Conservation (phyloP, 2,113 vertebrate genomes). For the Python bivittatus region DNA sequence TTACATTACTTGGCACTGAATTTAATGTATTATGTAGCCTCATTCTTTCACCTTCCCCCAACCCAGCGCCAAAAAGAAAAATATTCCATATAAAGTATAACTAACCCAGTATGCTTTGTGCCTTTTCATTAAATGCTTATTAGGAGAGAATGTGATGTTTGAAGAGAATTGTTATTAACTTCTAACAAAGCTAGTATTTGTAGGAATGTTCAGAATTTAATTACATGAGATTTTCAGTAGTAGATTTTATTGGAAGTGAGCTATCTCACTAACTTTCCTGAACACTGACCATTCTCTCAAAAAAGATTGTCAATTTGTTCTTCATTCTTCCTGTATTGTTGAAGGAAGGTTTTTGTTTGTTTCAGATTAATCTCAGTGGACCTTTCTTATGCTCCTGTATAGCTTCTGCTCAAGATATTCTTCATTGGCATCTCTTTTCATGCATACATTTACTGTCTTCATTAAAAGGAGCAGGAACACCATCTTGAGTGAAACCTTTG, state of each 20-base stretch:
- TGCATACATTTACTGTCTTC: not conserved
- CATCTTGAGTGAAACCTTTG: not conserved
- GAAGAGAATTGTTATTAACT: constrained; percentile 38
- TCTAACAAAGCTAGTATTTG: constrained; percentile 25
- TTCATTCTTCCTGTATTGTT: not conserved
- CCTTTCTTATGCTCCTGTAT: not conserved
- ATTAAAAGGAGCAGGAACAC: not conserved
- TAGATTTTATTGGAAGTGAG: not conserved
- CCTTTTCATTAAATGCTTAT: constrained; percentile 43
- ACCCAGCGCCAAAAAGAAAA: constrained; percentile 60
- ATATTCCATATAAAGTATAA: constrained; percentile 47
- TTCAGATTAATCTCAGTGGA: not conserved
- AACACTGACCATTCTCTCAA: not conserved
- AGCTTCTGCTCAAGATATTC: not conserved
- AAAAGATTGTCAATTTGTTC: not conserved
- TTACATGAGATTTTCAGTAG: constrained; percentile 22
- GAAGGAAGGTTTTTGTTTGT: not conserved
- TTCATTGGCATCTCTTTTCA: not conserved
- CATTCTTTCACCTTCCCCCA: constrained; percentile 41
- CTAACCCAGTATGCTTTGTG: constrained; percentile 38
- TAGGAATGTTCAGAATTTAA: not conserved
- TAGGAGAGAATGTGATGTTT: constrained; percentile 39
- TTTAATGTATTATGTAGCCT: constrained; percentile 59
- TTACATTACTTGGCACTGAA: constrained; percentile 58
- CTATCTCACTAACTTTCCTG: constrained; percentile 13